Evolutionary conservation across 30 jellyfish, hydroid and myxozoan genomes (phyloP).

Genomic region (Phacellophora camtschatica): DNA sequence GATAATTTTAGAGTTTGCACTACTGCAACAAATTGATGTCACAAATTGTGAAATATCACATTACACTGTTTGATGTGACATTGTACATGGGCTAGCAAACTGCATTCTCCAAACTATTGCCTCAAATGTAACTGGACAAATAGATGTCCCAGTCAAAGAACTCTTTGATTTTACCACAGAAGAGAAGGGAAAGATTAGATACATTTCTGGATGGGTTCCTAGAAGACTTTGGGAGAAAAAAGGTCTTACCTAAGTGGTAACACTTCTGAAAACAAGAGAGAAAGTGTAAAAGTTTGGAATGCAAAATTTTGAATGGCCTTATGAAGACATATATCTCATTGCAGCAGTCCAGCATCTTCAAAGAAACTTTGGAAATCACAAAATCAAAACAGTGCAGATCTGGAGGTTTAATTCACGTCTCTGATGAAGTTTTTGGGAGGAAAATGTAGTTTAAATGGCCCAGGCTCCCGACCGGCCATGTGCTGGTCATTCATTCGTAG

Average conservation of each 20-base stretch:
- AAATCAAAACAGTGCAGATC: background rate
- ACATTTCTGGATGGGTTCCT: background rate
- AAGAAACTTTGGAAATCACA: background rate
- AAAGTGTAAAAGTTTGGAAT: background rate
- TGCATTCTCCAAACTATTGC: background rate
- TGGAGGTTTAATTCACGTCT: background rate
- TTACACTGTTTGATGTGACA: background rate
- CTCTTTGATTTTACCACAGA: background rate
- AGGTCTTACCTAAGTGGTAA: background rate
- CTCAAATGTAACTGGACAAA: background rate
- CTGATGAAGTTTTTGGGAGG: too few relatives aligned
- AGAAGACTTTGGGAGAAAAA: background rate
- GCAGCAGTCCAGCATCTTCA: background rate
- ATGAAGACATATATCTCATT: background rate
- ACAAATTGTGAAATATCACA: background rate
- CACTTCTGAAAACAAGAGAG: background rate
- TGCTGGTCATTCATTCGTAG: too few relatives aligned
- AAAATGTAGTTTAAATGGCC: too few relatives aligned
- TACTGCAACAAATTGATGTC: background rate
- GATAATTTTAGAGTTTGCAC: background rate
- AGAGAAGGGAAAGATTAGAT: background rate
- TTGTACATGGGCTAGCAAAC: background rate
- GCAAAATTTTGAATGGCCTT: background rate
- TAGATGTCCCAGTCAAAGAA: background rate
- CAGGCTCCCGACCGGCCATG: too few relatives aligned